These are phyloP conservation scores for Caiman crocodilus DNA, from an alignment of 2,797 vertebrate species.

Conservation along the genomic window DNA sequence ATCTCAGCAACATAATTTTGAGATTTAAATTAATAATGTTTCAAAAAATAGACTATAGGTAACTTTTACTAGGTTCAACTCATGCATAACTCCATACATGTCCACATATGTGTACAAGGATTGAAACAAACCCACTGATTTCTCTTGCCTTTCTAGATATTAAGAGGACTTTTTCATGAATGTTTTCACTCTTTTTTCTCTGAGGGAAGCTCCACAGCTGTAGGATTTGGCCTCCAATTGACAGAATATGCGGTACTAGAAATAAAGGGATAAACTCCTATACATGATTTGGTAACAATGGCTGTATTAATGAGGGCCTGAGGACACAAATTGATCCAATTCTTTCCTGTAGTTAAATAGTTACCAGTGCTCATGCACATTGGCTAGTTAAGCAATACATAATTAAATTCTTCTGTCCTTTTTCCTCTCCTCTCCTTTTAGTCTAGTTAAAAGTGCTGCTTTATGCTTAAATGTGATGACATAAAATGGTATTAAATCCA, in stretches of 20 bases:
- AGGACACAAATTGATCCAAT: neutral
- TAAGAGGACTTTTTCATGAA: neutral
- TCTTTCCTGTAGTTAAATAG: neutral
- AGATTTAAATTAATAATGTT: neutral
- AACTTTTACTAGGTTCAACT: neutral
- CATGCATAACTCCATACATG: neutral
- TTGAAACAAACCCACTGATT: no score
- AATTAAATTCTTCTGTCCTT: neutral
- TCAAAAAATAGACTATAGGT: neutral
- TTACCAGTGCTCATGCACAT: neutral
- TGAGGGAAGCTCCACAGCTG: neutral
- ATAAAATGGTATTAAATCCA: neutral
- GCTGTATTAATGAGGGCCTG: neutral
- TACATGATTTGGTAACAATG: neutral
- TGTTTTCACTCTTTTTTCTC: neutral
- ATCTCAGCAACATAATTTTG: neutral
- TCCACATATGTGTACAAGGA: neutral
- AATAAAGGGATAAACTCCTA: neutral
- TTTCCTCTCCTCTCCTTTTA: neutral
- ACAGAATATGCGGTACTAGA: neutral
- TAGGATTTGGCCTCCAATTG: neutral
- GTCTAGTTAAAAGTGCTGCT: neutral
- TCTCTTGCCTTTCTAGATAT: neutral
- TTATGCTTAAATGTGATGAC: neutral
- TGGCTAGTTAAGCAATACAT: neutral